Percentiles rank a stretch among this genome's conserved stretches.
These are phyloP conservation scores for Tetramorium simillimum DNA, from an alignment of 1,140 invertebrate genomes.

Conservation along the genomic window DNA sequence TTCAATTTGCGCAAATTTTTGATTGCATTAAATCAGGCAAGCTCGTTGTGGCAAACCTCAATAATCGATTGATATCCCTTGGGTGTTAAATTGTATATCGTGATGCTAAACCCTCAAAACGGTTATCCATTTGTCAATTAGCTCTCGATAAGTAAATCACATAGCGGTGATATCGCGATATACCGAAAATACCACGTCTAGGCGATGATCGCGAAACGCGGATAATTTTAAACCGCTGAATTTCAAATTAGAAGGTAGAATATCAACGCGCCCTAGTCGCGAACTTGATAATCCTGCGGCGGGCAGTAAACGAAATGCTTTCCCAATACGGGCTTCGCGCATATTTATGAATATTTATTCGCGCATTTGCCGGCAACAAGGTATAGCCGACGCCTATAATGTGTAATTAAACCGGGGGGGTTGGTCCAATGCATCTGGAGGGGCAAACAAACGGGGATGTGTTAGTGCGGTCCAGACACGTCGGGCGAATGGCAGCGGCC, in stretches of 20 bases:
- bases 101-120: slow-evolving; percentile 43
- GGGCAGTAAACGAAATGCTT: slow-evolving; percentile 37
- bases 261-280: slow-evolving; percentile 7
- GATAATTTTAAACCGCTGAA: slow-evolving; percentile 44
- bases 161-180: slow-evolving; percentile 27
- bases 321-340: slow-evolving; percentile 47
- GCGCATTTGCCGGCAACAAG: slow-evolving; percentile 62
- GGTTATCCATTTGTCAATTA: slow-evolving; percentile 58
- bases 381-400: slow-evolving; percentile 74
- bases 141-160: slow-evolving; percentile 62
- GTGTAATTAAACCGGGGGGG: slow-evolving; percentile 76
- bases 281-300: slow-evolving; percentile 46
- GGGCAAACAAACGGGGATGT: slow-evolving; percentile 37
- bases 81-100: slow-evolving; percentile 52
- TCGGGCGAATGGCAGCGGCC: slow-evolving; percentile 54
- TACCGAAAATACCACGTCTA: slow-evolving; percentile 35
- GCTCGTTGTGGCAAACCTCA: neutral
- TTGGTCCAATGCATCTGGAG: slow-evolving; percentile 11
- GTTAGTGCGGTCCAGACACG: slow-evolving; percentile 21
- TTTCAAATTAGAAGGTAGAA: slow-evolving; percentile 41
- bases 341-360: slow-evolving; percentile 80
- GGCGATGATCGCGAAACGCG: neutral
- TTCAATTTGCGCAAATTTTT: neutral
- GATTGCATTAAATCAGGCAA: slow-evolving; percentile 7
- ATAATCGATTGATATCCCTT: slow-evolving; percentile 49